Percentiles rank a stretch among this genome's conserved stretches.
phyloP scores from a whole-genome alignment of 2,113 vertebrate genomes.

The Nymphicus hollandicus region DNA sequence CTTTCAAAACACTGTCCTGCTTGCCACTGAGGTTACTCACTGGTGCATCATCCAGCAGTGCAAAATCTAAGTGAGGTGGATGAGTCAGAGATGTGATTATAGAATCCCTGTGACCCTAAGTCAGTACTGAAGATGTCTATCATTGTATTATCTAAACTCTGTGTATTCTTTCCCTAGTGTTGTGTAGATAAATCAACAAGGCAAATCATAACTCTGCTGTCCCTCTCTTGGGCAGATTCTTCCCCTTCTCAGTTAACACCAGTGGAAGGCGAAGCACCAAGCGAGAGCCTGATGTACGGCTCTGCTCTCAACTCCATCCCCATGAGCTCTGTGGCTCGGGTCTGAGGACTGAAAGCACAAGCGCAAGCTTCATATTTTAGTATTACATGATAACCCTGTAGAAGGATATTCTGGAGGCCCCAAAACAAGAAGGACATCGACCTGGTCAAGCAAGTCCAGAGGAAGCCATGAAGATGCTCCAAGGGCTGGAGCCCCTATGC shows the following conservation, averaged over 20 bases:
- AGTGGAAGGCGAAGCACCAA: neutral
- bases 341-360: neutral
- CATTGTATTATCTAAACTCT: neutral
- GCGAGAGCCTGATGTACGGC: fast-evolving
- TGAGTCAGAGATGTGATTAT: neutral
- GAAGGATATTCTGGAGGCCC: neutral
- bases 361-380: neutral
- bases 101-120: neutral
- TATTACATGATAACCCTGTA: neutral
- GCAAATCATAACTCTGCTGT: neutral
- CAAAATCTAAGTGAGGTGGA: neutral
- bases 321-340: neutral
- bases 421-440: neutral
- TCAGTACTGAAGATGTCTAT: neutral
- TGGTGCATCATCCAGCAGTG: neutral
- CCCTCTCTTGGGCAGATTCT: neutral
- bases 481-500: neutral
- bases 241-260: neutral
- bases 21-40: neutral
- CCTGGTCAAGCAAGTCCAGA: neutral
- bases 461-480: neutral
- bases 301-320: neutral
- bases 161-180: neutral
- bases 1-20: neutral
- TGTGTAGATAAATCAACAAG: neutral